Percentiles rank a stretch among this genome's conserved stretches.
These are phyloP conservation scores for Mimumesa dahlbomi DNA, from an alignment of 2,888 invertebrate species.

Conservation along the genomic window DNA sequence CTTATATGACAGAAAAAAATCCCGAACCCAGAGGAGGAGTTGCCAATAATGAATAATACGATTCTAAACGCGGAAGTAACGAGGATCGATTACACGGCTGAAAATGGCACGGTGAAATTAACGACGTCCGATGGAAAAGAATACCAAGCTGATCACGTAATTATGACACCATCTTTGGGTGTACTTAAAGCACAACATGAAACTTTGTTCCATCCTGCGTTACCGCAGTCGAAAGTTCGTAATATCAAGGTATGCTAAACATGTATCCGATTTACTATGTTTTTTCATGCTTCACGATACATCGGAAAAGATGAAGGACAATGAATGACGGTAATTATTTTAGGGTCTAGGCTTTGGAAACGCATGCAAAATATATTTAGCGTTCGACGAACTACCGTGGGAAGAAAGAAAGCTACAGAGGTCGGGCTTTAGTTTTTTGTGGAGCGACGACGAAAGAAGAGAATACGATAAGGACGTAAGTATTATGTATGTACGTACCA, in stretches of 20 bases:
- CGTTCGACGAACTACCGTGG: conserved; percentile 86
- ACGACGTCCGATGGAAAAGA: conserved; percentile 80
- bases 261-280: too few relatives aligned
- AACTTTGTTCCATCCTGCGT: conserved; percentile 82
- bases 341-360: conserved; percentile 84
- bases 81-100: conserved; percentile 63
- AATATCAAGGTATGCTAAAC: conserved; percentile 80
- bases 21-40: conserved; percentile 70
- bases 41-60: conserved; percentile 70
- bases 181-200: conserved; percentile 84
- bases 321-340: conserved; percentile 36
- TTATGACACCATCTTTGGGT: conserved; percentile 87
- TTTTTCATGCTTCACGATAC: too few relatives aligned
- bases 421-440: conserved; percentile 82
- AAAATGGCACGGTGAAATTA: conserved; percentile 53
- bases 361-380: conserved; percentile 86
- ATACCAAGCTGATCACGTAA: conserved; percentile 84
- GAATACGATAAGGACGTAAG: conserved; percentile 60
- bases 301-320: too few relatives aligned
- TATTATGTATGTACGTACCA: conserved; percentile 17
- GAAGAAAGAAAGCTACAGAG: conserved; percentile 23
- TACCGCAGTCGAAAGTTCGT: conserved; percentile 82
- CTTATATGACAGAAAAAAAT: conserved; percentile 73
- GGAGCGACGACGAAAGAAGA: conserved; percentile 82
- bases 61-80: conserved; percentile 68